Evolutionary conservation across 2,888 invertebrate species (phyloP).

Genomic region (Augiades crinisus): DNA sequence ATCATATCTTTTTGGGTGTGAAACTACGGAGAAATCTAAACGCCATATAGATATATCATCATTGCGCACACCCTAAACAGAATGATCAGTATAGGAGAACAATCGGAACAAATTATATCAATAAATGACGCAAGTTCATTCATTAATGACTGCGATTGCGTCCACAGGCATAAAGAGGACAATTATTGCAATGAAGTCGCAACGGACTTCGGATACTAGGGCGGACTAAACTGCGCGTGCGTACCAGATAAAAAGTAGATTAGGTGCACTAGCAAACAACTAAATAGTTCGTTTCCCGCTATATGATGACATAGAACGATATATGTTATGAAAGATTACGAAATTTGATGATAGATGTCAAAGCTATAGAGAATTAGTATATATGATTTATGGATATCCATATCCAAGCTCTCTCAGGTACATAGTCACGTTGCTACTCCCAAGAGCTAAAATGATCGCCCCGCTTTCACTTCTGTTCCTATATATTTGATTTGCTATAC

Average conservation of each 20-base stretch:
- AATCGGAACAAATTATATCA: background rate
- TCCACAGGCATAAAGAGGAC: background rate
- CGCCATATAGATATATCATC: background rate
- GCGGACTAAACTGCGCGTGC: background rate
- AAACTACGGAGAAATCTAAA: background rate
- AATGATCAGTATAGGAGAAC: background rate
- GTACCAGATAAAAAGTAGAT: no score
- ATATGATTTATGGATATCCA: no score
- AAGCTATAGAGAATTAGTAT: no score
- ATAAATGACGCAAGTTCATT: background rate
- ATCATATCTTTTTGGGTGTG: background rate
- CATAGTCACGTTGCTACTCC: no score
- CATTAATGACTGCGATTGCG: background rate
- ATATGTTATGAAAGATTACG: no score
- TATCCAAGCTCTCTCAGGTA: no score
- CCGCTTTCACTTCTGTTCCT: no score
- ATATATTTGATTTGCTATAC: no score
- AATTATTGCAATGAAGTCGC: constrained; percentile 1
- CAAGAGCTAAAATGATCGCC: no score
- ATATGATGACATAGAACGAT: no score
- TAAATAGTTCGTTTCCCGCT: no score
- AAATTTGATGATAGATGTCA: no score
- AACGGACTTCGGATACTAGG: constrained; percentile 6
- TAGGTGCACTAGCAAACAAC: background rate
- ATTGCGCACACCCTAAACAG: background rate